Base-by-base conservation (phyloP, 2,113 vertebrate species). In the Phalacrocorax brasilianus region DNA sequence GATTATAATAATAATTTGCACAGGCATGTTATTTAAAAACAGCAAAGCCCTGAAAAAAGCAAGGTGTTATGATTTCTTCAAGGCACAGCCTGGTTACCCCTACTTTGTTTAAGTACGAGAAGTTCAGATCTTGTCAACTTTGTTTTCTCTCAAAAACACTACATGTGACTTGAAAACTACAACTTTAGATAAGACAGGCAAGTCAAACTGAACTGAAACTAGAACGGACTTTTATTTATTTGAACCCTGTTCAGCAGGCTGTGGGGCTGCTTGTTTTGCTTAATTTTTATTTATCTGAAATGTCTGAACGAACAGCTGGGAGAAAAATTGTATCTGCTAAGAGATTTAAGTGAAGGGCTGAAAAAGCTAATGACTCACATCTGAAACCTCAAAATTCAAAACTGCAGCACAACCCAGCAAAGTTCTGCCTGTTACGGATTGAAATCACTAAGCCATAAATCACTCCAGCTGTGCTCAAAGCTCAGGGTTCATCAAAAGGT, bases 361-460 rank as follows among this genome's bases (percentile, higher is more conserved):
- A 65, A 85, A 95, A 91, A 93, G 27, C 56, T 65, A 76, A 93
- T 74, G 90, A 84, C 50, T 92, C 82, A n/a, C 40, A 86, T 86
- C 18, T 61, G 79, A 96, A 95, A 92, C n/a, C 47, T 87, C 79
- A 92, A 84, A 95, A 75, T 52, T 74, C 35, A 74, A 59, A 83
- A 75, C 61, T 86, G 72, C 61, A 84, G 71, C 85, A 93, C 26
- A 94, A 74, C 8, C 38, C 78, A 35, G 72, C 24, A 50, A 88
- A 86, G 55, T 73, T 86, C 82, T 86, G 67, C 58, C 52, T 84
- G 20, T 70, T 78, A 74, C 45, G 94, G 82, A 95, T 2, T 32
- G 40, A 92, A 93, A 94, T 94, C 72, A 86, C 63, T 71, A 72
- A 90, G 71, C 47, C n/a, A 58, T 77, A 94, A 92, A 92, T 95